A percentile compares a stretch with the other conserved stretches of the same genome.
Conservation (phyloP, 2,113 vertebrate species). For the Tringa solitaria region DNA sequence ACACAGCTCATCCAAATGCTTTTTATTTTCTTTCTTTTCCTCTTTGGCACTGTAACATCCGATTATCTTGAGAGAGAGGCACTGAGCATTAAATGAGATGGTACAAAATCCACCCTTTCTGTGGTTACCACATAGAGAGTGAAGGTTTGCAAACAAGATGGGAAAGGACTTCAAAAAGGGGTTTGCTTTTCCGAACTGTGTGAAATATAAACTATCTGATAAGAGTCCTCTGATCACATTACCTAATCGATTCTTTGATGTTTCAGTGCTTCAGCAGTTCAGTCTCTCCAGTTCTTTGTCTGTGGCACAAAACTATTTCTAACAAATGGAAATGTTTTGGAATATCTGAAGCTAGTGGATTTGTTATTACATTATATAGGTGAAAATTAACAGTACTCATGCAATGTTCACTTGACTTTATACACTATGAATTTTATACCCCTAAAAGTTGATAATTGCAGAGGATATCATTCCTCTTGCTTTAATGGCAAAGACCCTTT, state of each 20-base stretch:
- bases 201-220: not conserved
- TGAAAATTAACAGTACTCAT: not conserved
- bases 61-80: not conserved
- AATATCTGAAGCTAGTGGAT: not conserved
- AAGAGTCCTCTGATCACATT: not conserved
- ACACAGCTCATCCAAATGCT: not conserved
- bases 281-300: not conserved
- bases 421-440: not conserved
- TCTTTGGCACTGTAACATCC: not conserved
- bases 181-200: not conserved
- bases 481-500: not conserved
- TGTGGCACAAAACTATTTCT: not conserved
- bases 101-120: not conserved
- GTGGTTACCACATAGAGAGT: not conserved
- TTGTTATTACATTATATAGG: not conserved
- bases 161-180: not conserved
- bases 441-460: not conserved
- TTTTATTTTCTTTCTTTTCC: not conserved
- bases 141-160: not conserved
- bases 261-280: not conserved
- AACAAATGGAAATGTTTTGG: not conserved
- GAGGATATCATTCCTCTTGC: not conserved
- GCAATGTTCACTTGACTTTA: not conserved
- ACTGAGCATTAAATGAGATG: not conserved
- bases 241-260: not conserved